These are phyloP conservation scores for Drosophila nigrodunni DNA, from an alignment of 1,140 invertebrate species.

Conservation along the genomic window DNA sequence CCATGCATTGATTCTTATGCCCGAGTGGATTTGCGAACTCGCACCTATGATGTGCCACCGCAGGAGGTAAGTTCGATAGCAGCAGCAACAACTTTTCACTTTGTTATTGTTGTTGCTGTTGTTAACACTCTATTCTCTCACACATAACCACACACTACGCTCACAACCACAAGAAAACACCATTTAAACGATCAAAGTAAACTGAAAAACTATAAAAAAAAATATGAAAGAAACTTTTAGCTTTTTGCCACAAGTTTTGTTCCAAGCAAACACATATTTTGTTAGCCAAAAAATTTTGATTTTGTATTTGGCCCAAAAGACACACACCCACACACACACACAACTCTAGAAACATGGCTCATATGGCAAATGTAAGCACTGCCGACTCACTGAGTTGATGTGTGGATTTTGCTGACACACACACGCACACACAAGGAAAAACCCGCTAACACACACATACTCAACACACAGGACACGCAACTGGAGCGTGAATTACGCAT, in stretches of 20 bases:
- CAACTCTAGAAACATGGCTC: slow-evolving; percentile 7
- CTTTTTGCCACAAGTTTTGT: slow-evolving; percentile 66
- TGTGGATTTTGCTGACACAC: slow-evolving; percentile 67
- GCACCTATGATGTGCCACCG: slow-evolving; percentile 97
- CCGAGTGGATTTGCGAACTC: slow-evolving; percentile 94
- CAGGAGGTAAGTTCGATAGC: slow-evolving; percentile 91
- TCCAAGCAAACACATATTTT: slow-evolving; percentile 57
- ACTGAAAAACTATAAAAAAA: slow-evolving; percentile 36
- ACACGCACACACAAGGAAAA: slow-evolving; percentile 28
- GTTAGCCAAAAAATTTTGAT: slow-evolving; percentile 50
- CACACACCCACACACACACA: slow-evolving; percentile 46
- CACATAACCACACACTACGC: slow-evolving; percentile 16
- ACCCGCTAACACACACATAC: slow-evolving; percentile 36
- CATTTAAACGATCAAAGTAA: slow-evolving; percentile 62
- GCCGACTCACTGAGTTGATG: slow-evolving; percentile 47
- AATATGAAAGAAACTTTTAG: slow-evolving; percentile 65
- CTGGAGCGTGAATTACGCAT: slow-evolving; percentile 81
- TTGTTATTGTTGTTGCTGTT: slow-evolving; percentile 59
- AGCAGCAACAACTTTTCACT: slow-evolving; percentile 42
- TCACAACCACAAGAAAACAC: slow-evolving; percentile 21
- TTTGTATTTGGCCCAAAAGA: slow-evolving; percentile 35
- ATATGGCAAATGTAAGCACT: slow-evolving; percentile 33
- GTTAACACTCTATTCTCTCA: slow-evolving; percentile 19
- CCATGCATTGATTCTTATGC: slow-evolving; percentile 97
- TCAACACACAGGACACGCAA: slow-evolving; percentile 63